phyloP scores from a whole-genome alignment of 2,797 vertebrate species.

The Steatocranus sp. region DNA sequence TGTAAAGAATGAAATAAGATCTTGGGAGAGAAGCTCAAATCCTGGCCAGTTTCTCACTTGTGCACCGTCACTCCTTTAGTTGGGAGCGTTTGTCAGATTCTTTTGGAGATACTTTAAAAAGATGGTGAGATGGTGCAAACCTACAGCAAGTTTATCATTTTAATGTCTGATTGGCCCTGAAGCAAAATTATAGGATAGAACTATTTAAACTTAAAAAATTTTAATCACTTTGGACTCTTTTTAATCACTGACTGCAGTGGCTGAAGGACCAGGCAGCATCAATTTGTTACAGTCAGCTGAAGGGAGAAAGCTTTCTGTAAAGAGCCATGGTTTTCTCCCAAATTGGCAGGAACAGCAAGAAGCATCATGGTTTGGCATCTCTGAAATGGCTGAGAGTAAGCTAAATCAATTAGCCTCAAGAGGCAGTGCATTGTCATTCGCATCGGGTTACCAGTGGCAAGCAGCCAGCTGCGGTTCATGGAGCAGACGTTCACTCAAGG shows the following conservation, averaged over 20 bases:
- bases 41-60: background rate
- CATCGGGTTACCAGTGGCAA: slow-evolving; percentile 39
- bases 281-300: slow-evolving; percentile 5
- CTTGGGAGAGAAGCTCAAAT: fast-evolving
- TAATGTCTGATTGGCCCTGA: background rate
- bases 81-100: background rate
- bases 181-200: background rate
- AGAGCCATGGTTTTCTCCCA: background rate
- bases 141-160: background rate
- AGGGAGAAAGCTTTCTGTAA: background rate
- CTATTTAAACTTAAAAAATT: background rate
- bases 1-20: background rate
- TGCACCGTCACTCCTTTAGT: background rate
- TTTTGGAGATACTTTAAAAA: background rate
- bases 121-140: background rate
- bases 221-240: background rate
- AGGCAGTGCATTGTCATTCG: slow-evolving; percentile 40
- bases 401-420: slow-evolving; percentile 54
- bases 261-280: background rate
- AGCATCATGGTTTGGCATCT: slow-evolving; percentile 42
- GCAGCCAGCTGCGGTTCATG: slow-evolving; percentile 15
- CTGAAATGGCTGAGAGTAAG: slow-evolving; percentile 32
- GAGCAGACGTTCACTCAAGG: slow-evolving; percentile 21
- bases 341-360: slow-evolving; percentile 25
- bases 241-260: background rate